Conservation (phyloP, 2,797 vertebrate species). For the Gallirallus australis region DNA sequence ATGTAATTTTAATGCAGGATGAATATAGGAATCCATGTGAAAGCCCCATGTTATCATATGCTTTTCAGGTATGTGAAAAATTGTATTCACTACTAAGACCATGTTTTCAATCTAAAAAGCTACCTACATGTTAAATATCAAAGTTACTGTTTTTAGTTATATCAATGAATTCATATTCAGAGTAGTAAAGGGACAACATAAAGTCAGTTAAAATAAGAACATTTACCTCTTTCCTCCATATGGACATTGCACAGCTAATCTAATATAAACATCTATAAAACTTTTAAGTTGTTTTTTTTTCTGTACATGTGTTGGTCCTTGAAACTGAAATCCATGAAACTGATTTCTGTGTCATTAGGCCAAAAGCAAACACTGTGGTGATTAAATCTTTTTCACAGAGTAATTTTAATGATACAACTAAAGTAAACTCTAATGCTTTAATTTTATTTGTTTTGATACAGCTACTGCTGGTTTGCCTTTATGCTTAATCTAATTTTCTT, state of each 20-base stretch:
- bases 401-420: background rate
- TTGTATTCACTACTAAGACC: background rate
- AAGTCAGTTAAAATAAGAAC: background rate
- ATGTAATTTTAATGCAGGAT: background rate
- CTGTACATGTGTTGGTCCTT: background rate
- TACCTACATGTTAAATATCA: background rate
- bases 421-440: background rate
- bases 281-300: background rate
- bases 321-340: background rate
- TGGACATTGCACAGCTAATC: background rate
- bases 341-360: background rate
- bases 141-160: background rate
- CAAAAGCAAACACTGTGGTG: background rate
- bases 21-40: background rate
- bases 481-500: background rate
- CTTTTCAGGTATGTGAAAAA: background rate
- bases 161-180: background rate
- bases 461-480: background rate
- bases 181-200: background rate
- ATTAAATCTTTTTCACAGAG: background rate
- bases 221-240: background rate
- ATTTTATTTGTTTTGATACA: background rate
- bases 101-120: background rate
- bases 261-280: background rate
- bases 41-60: fast-evolving